Evolutionary conservation across 2,888 invertebrate genomes (phyloP), one percentile per base, ranked within the genome.

Genomic region (Deilephila elpenor): DNA sequence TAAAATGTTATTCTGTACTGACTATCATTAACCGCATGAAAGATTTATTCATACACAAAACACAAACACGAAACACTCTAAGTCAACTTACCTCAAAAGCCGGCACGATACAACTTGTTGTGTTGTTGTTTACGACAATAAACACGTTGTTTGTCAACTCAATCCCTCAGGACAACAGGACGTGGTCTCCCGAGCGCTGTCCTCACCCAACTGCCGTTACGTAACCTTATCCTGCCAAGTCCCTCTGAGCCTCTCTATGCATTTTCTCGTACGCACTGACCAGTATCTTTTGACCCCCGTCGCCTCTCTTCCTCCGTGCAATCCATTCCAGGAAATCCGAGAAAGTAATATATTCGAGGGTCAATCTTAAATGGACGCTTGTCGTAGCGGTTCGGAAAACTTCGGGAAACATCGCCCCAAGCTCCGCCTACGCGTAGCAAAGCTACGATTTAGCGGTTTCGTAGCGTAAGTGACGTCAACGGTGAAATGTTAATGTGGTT

Each of bases 71-170:
- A 32, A 70, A 32, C 70, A 34, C 17, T 53, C 19, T 59, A 19
- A 37, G 37, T n/a, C 14, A 56, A 32, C 72, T 71, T 59, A 71
- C 72, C 61, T 73, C 59, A 44, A 73, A 64, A 64, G 32, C 20
- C 59, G 25, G 37, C 5, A 20, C 20, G 83, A 83, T 80, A 79
- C 73, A 82, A 80, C 81, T 81, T 59, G 61, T 71, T 59, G 44
- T 60, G 34, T 59, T 20, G 72, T 90, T 93, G 93, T 94, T 93
- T 93, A 94, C 94, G 93, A 85, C 83, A 81, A 81, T 87, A 92
- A 92, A 91, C 91, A 94, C 89, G 93, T 89, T 93, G 88, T 94
- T 94, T 94, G 93, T 93, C 82, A 90, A 89, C 83, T 84, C 77
- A 82, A 73, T 74, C 80, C 75, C 71, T 75, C 74, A 67, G 78